phyloP scores from a whole-genome alignment of 1,140 invertebrate genomes.

The Megalonaias nervosa region DNA sequence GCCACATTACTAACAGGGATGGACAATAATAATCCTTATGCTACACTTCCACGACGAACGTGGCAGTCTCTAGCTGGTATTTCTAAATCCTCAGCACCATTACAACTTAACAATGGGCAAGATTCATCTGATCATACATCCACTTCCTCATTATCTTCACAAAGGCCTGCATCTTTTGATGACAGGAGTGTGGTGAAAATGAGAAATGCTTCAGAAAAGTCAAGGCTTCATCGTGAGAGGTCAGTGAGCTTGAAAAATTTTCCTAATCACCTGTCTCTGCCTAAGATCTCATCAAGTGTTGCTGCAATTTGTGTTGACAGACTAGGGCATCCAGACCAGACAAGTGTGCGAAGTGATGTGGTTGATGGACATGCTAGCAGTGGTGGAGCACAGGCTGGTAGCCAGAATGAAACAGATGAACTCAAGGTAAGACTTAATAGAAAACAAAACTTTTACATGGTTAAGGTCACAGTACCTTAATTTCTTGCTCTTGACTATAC shows the following conservation, averaged over 20 bases:
- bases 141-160: constrained; percentile 34
- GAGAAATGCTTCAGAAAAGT: constrained; percentile 40
- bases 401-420: constrained; percentile 67
- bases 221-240: constrained; percentile 48
- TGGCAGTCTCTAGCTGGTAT: constrained; percentile 30
- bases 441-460: too few species aligned
- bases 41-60: constrained; percentile 45
- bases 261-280: constrained; percentile 51
- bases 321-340: constrained; percentile 5
- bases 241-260: constrained; percentile 62
- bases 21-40: constrained; percentile 46
- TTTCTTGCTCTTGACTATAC: too few species aligned
- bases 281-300: constrained; percentile 29
- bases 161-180: constrained; percentile 41
- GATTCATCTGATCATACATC: constrained; percentile 38
- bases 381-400: constrained; percentile 31
- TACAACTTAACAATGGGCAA: constrained; percentile 14
- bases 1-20: constrained; percentile 37
- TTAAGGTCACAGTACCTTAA: too few species aligned
- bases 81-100: constrained; percentile 15
- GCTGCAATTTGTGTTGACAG: constrained; percentile 28
- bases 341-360: constrained; percentile 7
- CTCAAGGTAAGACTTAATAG: constrained; percentile 57
- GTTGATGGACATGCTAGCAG: constrained; percentile 28
- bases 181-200: constrained; percentile 33